These are phyloP conservation scores for Nemurella pictetii DNA, from an alignment of 2,888 invertebrate species.

Conservation along the genomic window DNA sequence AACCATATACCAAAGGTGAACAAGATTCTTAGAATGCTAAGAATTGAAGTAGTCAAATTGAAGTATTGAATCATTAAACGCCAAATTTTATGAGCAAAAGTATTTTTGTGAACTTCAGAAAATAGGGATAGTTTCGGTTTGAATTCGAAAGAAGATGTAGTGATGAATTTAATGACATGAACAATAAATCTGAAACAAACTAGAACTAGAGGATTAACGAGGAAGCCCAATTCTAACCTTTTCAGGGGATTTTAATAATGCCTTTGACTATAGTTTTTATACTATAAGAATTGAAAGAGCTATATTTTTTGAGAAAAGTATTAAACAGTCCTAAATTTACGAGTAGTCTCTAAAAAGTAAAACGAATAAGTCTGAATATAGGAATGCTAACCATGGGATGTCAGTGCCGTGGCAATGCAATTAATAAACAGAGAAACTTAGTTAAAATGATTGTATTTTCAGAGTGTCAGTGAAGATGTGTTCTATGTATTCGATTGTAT, in stretches of 20 bases:
- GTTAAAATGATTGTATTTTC: not conserved
- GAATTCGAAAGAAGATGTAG: not conserved
- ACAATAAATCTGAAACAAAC: not conserved
- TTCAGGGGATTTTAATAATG: not conserved
- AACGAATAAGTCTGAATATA: not conserved
- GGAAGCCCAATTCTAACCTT: not conserved
- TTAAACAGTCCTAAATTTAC: not conserved
- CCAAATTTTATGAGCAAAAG: not conserved
- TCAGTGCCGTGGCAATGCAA: not conserved
- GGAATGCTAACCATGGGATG: not conserved
- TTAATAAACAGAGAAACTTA: not conserved
- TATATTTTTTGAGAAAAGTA: not conserved
- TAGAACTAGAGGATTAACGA: not conserved
- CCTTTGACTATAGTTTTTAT: not conserved
- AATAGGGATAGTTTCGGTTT: not conserved
- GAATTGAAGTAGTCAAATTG: not conserved
- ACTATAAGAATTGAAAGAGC: not conserved
- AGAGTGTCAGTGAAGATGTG: not conserved
- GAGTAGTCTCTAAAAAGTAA: not conserved
- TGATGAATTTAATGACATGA: no score
- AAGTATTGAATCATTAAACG: not conserved
- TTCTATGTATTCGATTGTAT: not conserved
- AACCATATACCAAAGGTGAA: not conserved
- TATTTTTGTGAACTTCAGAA: not conserved
- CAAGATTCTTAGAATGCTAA: no score